A percentile compares a stretch with the other conserved stretches of the same genome.
phyloP scores from a whole-genome alignment of 2,888 invertebrate genomes.

The Teleogryllus oceanicus region DNA sequence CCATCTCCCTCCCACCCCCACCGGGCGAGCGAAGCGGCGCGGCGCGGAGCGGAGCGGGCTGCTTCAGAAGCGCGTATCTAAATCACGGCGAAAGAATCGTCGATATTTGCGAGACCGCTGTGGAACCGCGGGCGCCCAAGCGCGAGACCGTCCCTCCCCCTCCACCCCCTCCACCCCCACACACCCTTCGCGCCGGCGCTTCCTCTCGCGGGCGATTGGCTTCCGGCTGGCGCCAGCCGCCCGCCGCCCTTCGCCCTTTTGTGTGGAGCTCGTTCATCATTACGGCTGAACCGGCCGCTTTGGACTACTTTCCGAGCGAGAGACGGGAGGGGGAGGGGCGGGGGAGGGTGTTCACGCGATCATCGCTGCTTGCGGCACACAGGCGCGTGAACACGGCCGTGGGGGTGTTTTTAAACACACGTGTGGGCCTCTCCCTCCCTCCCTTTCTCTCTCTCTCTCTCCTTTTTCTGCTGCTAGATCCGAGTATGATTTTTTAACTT shows the following conservation, averaged over 20 bases:
- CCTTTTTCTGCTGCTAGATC: too few species aligned
- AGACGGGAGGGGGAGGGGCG: not conserved
- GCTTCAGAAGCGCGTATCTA: not conserved
- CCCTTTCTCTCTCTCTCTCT: too few species aligned
- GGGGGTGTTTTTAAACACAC: too few species aligned
- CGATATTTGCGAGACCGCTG: not conserved
- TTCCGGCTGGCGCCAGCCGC: not conserved
- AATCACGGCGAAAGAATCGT: not conserved
- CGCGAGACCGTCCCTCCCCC: too few species aligned
- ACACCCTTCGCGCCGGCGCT: not conserved
- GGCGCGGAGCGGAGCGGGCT: not conserved
- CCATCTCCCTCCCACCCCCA: not conserved
- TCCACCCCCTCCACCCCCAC: too few species aligned
- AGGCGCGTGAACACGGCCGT: not conserved
- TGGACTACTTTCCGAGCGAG: not conserved
- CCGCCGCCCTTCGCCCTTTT: not conserved
- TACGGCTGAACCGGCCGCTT: not conserved
- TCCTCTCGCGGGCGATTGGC: conserved; percentile 3
- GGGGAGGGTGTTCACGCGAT: not conserved
- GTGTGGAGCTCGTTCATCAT: not conserved
- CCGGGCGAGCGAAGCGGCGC: not conserved
- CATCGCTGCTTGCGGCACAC: not conserved
- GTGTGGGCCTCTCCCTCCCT: too few species aligned
- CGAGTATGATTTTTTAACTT: too few species aligned
- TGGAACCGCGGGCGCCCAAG: not conserved